Percentiles rank a stretch among this genome's conserved stretches.
phyloP scores from a whole-genome alignment of 2,113 vertebrate species.

The Chamaetylas fuelleborni region DNA sequence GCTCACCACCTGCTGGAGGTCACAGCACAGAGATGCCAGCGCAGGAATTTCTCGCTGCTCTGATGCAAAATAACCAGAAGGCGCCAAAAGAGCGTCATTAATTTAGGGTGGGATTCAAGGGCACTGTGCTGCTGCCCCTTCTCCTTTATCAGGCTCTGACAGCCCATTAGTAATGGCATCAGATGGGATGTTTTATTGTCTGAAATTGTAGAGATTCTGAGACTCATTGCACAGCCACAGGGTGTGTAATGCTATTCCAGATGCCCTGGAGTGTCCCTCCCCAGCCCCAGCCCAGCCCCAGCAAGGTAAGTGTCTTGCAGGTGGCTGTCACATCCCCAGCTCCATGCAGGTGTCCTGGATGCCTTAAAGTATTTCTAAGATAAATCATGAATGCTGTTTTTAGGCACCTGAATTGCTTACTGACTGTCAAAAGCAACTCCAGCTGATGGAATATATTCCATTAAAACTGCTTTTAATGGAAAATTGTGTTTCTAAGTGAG shows the following conservation, averaged over 20 bases:
- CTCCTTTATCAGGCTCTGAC: not conserved
- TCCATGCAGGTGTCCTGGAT: not conserved
- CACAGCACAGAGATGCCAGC: accelerated
- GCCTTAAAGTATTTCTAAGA: not conserved
- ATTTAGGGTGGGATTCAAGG: not conserved
- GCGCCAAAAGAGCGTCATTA: not conserved
- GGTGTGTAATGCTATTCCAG: not conserved
- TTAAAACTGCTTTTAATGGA: constrained; percentile 31
- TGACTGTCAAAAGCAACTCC: not conserved
- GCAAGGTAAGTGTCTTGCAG: not conserved
- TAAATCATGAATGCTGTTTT: not conserved
- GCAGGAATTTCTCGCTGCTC: not conserved
- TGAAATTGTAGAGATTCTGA: not conserved
- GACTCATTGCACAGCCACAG: not conserved
- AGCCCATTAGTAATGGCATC: not conserved
- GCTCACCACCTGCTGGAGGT: not conserved
- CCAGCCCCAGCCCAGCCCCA: not conserved
- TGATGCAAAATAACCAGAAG: not conserved
- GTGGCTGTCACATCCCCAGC: not conserved
- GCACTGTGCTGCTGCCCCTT: too few relatives aligned
- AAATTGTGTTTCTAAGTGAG: not conserved
- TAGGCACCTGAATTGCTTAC: not conserved
- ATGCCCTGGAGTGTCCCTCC: not conserved
- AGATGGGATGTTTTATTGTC: not conserved
- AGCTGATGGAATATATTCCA: not conserved